Evolutionary conservation across 2,888 invertebrate species (phyloP), one percentile per base, ranked within the genome.

Genomic region (Andrena hattorfiana): DNA sequence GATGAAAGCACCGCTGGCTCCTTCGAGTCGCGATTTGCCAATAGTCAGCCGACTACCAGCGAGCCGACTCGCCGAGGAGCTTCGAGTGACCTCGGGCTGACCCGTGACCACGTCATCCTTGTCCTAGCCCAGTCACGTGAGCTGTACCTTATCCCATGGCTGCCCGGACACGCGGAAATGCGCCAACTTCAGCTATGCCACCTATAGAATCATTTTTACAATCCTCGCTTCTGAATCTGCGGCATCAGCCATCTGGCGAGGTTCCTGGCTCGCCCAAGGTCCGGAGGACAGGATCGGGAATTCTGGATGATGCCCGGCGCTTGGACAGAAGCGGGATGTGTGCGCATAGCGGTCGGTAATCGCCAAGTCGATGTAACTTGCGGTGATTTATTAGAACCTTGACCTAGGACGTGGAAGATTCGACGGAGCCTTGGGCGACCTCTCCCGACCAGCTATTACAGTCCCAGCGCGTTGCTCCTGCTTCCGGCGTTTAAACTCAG

Each of bases 401-500:
- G 82, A 82, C 82, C 82, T 75, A 82, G 60, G 75, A 42, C 26
- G 68, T 20, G 23, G 74, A 56, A 26, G 64, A 54, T 54, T 54
- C 68, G 67, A 56, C 49, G 76, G 20, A 60, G 66, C 64, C 70
- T 42, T 26, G 3, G 42, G 59, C 54, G 8, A 16, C 2, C 28
- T 63, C 60, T 54, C 54, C 32, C 59, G 48, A 32, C 56, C 30
- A n/a, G 69, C 26, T 32, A 76, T 73, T 73, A 66, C 48, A 66
- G 60, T 68, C 8, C 76, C 66, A 72, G 76, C 86, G 42, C 71
- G 86, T 87, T 85, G 77, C 79, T 79, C 77, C 85, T 64, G 83
- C 81, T 87, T 86, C 85, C 87, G 85, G 85, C 87, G 87, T 87
- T 87, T 87, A 86, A 81, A 83, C 78, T 70, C 77, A 20, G 76